phyloP scores from a whole-genome alignment of 2,888 invertebrate species.

The Chloroclysta siterata region DNA sequence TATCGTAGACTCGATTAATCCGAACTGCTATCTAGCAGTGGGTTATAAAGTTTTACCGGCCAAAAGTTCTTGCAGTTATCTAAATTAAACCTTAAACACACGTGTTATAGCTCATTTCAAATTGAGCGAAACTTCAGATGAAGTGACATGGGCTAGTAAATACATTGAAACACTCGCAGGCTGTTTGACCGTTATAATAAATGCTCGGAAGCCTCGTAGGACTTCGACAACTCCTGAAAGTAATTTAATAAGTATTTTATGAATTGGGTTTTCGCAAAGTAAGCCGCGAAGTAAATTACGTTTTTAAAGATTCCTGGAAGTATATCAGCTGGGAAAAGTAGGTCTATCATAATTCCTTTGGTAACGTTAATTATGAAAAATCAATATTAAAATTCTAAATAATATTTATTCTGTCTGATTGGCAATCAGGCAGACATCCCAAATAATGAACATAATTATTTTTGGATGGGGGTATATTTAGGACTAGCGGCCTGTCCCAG shows the following conservation, averaged over 20 bases:
- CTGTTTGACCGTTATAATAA: slow-evolving; percentile 46
- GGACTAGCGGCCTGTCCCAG: too few species aligned
- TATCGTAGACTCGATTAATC: too few species aligned
- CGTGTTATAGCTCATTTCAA: background rate
- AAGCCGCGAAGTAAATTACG: slow-evolving; percentile 23
- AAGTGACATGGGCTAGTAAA: slow-evolving; percentile 6
- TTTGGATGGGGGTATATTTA: too few species aligned
- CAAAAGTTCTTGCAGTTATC: background rate
- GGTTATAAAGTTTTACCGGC: too few species aligned
- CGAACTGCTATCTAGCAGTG: too few species aligned
- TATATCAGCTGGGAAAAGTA: background rate
- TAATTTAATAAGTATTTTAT: slow-evolving; percentile 26
- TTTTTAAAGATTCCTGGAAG: slow-evolving; percentile 3
- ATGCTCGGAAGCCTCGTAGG: slow-evolving; percentile 26
- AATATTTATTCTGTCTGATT: background rate
- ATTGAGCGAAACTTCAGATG: background rate
- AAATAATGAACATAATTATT: too few species aligned
- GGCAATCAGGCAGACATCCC: background rate
- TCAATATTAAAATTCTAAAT: background rate
- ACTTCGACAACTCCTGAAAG: slow-evolving; percentile 24
- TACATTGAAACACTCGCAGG: slow-evolving; percentile 40
- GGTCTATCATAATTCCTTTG: background rate
- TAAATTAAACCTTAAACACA: background rate
- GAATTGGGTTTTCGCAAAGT: slow-evolving; percentile 20
- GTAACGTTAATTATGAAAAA: background rate